phyloP scores from a whole-genome alignment of 2,888 invertebrate species.

The Stenichneumon culpator region DNA sequence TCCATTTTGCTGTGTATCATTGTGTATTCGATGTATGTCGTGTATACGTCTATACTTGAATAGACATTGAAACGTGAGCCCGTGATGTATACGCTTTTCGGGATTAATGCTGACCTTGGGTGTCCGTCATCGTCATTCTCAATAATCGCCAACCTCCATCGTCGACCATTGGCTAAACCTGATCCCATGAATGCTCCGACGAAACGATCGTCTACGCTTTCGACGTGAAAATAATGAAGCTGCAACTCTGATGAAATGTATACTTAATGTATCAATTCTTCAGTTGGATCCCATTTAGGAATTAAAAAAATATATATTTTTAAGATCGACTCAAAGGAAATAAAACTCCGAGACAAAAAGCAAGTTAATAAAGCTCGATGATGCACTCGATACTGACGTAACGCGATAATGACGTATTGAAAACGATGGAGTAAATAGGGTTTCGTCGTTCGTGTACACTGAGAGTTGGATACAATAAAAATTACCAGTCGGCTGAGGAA shows the following conservation, averaged over 20 bases:
- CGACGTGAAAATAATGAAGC: not conserved
- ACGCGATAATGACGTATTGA: too few species aligned
- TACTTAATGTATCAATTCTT: too few species aligned
- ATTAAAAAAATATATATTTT: not conserved
- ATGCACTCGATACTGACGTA: too few species aligned
- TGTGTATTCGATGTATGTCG: conserved; percentile 7
- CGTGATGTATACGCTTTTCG: conserved; percentile 50
- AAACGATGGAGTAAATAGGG: too few species aligned
- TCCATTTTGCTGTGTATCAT: conserved; percentile 35
- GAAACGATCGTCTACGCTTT: not conserved
- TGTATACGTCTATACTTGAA: conserved; percentile 17
- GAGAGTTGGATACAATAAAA: too few species aligned
- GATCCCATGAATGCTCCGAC: conserved; percentile 55
- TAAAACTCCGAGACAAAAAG: too few species aligned
- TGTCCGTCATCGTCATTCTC: conserved; percentile 47
- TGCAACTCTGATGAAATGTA: not conserved
- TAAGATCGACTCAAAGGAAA: not conserved
- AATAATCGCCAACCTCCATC: conserved; percentile 21
- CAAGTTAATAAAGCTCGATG: too few species aligned
- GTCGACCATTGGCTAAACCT: conserved; percentile 48
- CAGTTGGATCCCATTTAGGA: not conserved
- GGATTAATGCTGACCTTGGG: conserved; percentile 66
- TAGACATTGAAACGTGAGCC: conserved; percentile 40
- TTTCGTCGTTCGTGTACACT: too few species aligned
- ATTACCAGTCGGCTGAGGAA: too few species aligned